phyloP scores from a whole-genome alignment of 1,140 invertebrate genomes.

The Trigoniulus corallinus region DNA sequence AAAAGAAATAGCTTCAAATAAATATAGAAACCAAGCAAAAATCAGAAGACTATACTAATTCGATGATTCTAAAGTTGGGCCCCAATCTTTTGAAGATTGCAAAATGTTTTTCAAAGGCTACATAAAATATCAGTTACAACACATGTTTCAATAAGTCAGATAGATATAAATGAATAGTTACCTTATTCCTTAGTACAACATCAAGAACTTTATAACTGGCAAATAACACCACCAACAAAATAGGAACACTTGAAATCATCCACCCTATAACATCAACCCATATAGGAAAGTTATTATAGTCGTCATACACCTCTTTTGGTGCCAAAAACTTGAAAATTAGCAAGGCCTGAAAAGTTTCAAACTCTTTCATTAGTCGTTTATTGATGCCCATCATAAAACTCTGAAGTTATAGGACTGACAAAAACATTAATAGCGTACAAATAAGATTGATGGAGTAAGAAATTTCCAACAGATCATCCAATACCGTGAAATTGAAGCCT shows the following conservation, averaged over 20 bases:
- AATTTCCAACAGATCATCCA: background rate
- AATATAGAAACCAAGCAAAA: no score
- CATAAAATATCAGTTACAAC: background rate
- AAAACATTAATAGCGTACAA: background rate
- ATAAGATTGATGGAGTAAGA: background rate
- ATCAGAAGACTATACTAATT: no score
- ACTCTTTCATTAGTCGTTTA: no score
- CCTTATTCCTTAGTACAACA: background rate
- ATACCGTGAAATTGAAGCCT: background rate
- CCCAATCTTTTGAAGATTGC: background rate
- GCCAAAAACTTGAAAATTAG: conserved; percentile 24
- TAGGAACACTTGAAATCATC: conserved; percentile 21
- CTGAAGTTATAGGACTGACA: no score
- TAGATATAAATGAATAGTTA: background rate
- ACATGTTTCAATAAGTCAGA: background rate
- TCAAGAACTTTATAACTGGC: conserved; percentile 15
- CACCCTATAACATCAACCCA: conserved; percentile 27
- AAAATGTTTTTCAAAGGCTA: background rate
- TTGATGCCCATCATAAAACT: no score
- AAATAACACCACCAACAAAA: conserved; percentile 22
- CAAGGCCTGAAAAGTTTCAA: conserved; percentile 19
- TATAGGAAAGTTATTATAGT: conserved; percentile 20
- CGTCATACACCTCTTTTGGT: conserved; percentile 22
- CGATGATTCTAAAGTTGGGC: background rate
- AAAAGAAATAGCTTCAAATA: no score